Conservation (phyloP, 1,140 invertebrate species). For the Macrobrachium rosenbergii region DNA sequence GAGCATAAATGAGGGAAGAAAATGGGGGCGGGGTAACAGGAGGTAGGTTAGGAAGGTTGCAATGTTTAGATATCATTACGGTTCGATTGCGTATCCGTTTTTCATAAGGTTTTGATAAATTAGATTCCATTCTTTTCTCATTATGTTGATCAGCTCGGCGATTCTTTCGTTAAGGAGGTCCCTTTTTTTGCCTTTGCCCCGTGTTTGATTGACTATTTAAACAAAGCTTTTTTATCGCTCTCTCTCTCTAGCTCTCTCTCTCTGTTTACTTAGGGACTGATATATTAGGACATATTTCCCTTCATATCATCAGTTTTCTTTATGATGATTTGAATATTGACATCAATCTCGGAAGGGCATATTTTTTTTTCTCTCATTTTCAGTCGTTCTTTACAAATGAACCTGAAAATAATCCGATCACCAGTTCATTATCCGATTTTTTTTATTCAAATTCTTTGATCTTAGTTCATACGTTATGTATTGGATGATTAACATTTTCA, state of each 20-base stretch:
- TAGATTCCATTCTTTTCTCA: conserved; percentile 51
- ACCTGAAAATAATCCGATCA: too few species aligned
- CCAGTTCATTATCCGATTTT: too few species aligned
- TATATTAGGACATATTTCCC: too few species aligned
- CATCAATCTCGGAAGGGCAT: too few species aligned
- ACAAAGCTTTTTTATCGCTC: conserved; percentile 17
- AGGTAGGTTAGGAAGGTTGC: not conserved
- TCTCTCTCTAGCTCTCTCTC: not conserved
- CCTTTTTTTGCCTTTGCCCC: conserved; percentile 43
- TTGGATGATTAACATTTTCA: too few species aligned
- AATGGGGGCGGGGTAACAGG: not conserved
- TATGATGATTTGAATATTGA: too few species aligned
- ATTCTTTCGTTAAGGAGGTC: conserved; percentile 15
- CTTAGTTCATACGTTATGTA: too few species aligned
- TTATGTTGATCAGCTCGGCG: conserved; percentile 54
- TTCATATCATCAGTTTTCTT: too few species aligned
- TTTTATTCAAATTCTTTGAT: too few species aligned
- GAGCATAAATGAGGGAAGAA: not conserved
- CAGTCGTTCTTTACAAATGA: too few species aligned
- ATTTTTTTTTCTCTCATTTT: too few species aligned
- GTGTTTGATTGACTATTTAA: conserved; percentile 49
- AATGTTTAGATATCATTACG: conserved; percentile 55
- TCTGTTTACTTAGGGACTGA: too few species aligned
- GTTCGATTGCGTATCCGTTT: conserved; percentile 48
- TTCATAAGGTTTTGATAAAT: conserved; percentile 53